phyloP scores from a whole-genome alignment of 2,888 invertebrate genomes.

The Leptopilina drosophilae region DNA sequence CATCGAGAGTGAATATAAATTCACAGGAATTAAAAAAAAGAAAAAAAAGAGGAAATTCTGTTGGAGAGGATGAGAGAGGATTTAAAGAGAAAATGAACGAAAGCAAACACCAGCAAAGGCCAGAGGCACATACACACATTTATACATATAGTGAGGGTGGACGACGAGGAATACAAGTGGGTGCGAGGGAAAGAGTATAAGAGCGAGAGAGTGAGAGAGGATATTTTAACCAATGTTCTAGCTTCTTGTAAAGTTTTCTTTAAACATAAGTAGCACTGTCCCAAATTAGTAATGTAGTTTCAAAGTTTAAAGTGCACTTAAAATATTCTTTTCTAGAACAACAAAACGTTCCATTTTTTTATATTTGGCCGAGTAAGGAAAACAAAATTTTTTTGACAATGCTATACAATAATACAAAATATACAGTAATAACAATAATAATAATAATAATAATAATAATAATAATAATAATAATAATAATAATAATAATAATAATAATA shows the following conservation, averaged over 20 bases:
- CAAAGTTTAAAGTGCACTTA: not conserved
- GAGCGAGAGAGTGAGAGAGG: not conserved
- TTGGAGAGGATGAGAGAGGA: too few species aligned
- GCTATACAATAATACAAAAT: not conserved
- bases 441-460: not conserved
- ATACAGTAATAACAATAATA: not conserved
- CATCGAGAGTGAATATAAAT: too few species aligned
- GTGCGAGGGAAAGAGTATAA: constrained; percentile 45
- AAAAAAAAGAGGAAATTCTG: too few species aligned
- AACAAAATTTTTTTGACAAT: not conserved
- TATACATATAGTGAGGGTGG: not conserved
- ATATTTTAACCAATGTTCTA: constrained; percentile 9
- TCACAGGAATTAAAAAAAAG: too few species aligned
- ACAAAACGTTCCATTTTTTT: not conserved
- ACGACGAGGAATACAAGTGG: constrained; percentile 51
- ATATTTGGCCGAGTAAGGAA: not conserved
- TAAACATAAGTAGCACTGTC: not conserved
- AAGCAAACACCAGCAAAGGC: too few species aligned
- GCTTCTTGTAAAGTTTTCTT: not conserved
- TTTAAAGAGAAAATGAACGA: too few species aligned
- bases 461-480: too few species aligned
- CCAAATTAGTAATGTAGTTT: constrained; percentile 2
- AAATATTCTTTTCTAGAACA: not conserved
- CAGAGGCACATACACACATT: too few species aligned
- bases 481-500: too few species aligned